Conservation (phyloP, 2,113 vertebrate genomes). For the Atrichornis clamosus region DNA sequence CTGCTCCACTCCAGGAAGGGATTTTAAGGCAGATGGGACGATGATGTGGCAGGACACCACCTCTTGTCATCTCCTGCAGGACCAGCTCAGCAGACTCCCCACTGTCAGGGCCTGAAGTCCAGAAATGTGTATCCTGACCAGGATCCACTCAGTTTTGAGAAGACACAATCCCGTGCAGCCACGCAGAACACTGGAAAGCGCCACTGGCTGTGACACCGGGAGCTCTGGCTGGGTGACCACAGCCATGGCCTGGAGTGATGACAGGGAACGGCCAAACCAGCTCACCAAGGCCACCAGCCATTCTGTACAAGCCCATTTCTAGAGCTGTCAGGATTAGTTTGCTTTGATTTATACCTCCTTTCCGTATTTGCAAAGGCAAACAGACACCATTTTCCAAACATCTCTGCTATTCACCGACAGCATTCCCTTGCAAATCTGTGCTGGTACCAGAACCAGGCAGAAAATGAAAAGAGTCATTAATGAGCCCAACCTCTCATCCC, state of each 20-base stretch:
- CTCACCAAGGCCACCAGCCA: not conserved
- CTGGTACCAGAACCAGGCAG: not conserved
- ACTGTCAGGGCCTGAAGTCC: not conserved
- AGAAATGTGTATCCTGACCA: not conserved
- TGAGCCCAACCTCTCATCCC: not conserved
- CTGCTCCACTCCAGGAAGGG: not conserved
- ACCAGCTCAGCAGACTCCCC: not conserved
- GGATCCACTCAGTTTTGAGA: not conserved
- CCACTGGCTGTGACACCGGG: fast-evolving
- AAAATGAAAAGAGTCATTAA: not conserved
- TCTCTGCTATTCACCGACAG: not conserved
- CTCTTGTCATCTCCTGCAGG: not conserved
- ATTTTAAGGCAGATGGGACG: not conserved
- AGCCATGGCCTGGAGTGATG: not conserved
- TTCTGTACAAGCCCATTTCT: not conserved
- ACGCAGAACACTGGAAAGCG: not conserved
- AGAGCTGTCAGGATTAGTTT: not conserved
- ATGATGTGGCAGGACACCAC: not conserved
- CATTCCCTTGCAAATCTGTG: not conserved
- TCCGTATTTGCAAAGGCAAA: not conserved
- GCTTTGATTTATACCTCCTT: not conserved
- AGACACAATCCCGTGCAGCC: not conserved
- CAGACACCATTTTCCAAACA: not conserved
- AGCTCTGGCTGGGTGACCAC: not conserved
- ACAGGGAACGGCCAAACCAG: not conserved